phyloP scores from a whole-genome alignment of 1,140 invertebrate species.

The Drosophila triauraria region DNA sequence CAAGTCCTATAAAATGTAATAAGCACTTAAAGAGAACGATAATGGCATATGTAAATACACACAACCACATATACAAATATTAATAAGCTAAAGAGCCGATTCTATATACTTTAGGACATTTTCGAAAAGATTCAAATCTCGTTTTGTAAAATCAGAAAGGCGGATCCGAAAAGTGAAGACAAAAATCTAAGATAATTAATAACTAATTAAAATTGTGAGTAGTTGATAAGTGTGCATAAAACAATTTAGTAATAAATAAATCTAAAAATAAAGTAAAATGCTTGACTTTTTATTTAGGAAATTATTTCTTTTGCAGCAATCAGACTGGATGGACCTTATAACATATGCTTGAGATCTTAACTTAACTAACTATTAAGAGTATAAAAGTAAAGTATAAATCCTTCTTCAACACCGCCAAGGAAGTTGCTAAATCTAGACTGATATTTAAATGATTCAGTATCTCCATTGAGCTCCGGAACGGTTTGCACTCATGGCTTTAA shows the following conservation, averaged over 20 bases:
- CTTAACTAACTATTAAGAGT: too few relatives aligned
- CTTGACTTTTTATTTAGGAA: neutral
- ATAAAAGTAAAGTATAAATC: too few relatives aligned
- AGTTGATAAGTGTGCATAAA: conserved; percentile 77
- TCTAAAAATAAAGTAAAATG: conserved; percentile 39
- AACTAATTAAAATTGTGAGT: conserved; percentile 70
- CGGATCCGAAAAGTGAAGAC: conserved; percentile 40
- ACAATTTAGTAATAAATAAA: conserved; percentile 69
- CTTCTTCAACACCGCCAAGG: too few relatives aligned
- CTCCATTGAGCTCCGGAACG: too few relatives aligned
- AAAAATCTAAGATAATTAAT: conserved; percentile 31
- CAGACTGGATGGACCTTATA: neutral
- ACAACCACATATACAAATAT: conserved; percentile 36
- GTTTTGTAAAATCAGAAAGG: conserved; percentile 44
- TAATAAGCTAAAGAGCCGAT: conserved; percentile 25
- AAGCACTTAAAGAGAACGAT: conserved; percentile 51
- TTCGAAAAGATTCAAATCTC: conserved; percentile 52
- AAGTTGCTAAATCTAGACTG: too few relatives aligned
- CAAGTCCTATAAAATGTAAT: conserved; percentile 68
- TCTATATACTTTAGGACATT: conserved; percentile 61
- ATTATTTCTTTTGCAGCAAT: neutral
- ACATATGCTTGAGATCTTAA: too few relatives aligned
- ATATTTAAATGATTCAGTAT: too few relatives aligned
- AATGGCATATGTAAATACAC: conserved; percentile 51
- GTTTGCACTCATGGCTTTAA: too few relatives aligned